These are phyloP conservation scores for Pristionchus mayeri DNA, from an alignment of 2,888 invertebrate species.

Conservation along the genomic window DNA sequence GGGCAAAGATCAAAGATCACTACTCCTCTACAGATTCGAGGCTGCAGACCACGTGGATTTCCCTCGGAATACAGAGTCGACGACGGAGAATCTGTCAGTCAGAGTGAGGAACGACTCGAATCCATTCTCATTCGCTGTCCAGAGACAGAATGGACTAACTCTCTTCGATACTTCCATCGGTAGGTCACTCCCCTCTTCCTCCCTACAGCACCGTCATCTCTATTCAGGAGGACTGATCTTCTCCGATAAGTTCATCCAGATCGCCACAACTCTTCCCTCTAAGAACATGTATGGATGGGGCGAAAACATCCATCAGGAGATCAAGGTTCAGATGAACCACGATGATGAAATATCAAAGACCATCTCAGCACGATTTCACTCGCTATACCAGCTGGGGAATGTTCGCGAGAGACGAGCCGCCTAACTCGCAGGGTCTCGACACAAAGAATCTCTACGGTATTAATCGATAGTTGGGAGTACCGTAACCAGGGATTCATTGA, in stretches of 20 bases:
- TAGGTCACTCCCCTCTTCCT: slow-evolving; percentile 43
- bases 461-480: slow-evolving; percentile 13
- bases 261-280: slow-evolving; percentile 70
- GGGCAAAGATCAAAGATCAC: not conserved
- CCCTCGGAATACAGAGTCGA: slow-evolving; percentile 52
- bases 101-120: slow-evolving; percentile 30
- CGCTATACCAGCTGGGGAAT: slow-evolving; percentile 71
- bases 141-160: slow-evolving; percentile 57
- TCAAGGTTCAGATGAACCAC: slow-evolving; percentile 59
- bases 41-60: slow-evolving; percentile 63
- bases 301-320: slow-evolving; percentile 71
- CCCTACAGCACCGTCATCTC: no score
- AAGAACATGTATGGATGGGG: slow-evolving; percentile 75
- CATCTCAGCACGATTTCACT: slow-evolving; percentile 68
- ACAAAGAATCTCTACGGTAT: slow-evolving; percentile 70
- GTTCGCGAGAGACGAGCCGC: slow-evolving; percentile 71
- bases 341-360: not conserved
- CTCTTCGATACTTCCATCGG: slow-evolving; percentile 73
- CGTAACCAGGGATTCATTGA: not conserved
- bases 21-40: slow-evolving; percentile 58
- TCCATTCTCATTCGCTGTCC: slow-evolving; percentile 66
- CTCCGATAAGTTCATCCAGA: slow-evolving; percentile 73
- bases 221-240: slow-evolving; percentile 70
- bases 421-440: slow-evolving; percentile 62
- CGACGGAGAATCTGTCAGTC: slow-evolving; percentile 53